Evolutionary conservation across 2,888 invertebrate genomes (phyloP).

Genomic region (Bellardia bayeri): DNA sequence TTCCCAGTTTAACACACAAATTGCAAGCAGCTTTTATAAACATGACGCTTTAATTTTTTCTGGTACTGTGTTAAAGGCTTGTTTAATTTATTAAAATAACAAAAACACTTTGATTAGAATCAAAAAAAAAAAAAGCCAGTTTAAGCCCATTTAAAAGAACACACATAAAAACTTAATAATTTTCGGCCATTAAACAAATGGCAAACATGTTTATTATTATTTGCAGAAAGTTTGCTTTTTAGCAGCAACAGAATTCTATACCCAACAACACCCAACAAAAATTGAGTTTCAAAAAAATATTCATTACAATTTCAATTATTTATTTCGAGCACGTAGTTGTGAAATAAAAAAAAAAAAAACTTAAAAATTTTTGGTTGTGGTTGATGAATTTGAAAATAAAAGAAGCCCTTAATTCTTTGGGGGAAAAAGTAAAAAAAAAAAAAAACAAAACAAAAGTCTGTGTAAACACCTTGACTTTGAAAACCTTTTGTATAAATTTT

Average conservation of each 20-base stretch:
- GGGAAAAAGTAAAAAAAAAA: no score
- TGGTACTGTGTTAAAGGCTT: no score
- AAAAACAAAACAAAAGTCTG: background rate
- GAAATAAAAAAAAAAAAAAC: background rate
- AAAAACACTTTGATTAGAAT: no score
- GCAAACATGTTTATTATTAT: background rate
- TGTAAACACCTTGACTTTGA: conserved; percentile 70
- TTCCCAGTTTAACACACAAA: no score
- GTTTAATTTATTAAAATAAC: no score
- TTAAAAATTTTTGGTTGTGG: background rate
- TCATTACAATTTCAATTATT: conserved; percentile 48
- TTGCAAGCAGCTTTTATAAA: background rate
- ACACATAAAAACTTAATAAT: background rate
- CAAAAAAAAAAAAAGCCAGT: no score
- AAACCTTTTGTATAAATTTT: conserved; percentile 6
- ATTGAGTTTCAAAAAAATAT: background rate
- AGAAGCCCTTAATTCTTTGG: no score
- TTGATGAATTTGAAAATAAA: background rate
- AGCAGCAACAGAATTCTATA: background rate
- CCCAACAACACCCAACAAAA: background rate
- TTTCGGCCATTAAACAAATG: background rate
- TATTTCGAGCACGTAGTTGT: conserved; percentile 76
- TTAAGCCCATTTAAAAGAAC: no score
- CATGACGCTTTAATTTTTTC: conserved; percentile 1
- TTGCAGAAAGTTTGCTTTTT: no score